These are phyloP conservation scores for Dipodomys stephensi DNA, from an alignment of 2,113 vertebrate species.

Conservation along the genomic window DNA sequence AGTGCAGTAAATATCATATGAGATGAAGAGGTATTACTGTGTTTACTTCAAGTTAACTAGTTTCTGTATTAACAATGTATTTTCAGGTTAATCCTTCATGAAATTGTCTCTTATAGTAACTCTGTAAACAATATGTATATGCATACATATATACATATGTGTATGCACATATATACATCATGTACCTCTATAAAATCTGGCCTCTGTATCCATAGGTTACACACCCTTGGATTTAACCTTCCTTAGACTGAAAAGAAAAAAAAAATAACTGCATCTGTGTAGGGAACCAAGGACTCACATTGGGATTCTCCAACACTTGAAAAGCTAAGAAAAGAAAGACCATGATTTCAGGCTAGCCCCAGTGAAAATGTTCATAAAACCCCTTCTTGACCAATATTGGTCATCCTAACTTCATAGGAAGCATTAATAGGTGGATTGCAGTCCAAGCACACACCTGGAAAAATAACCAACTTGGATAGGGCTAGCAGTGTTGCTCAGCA, in stretches of 20 bases:
- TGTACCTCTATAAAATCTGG: not conserved
- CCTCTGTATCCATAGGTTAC: not conserved
- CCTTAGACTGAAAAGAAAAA: not conserved
- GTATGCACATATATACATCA: not conserved
- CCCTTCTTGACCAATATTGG: too few relatives aligned
- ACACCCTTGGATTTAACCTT: not conserved
- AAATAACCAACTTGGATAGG: too few relatives aligned
- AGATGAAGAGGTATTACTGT: not conserved
- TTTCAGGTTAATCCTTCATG: constrained; percentile 15
- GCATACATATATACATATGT: not conserved
- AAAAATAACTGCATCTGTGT: not conserved
- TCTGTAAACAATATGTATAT: not conserved
- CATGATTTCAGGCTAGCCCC: not conserved
- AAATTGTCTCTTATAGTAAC: not conserved
- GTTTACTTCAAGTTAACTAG: not conserved
- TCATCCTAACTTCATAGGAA: too few relatives aligned
- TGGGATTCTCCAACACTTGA: not conserved
- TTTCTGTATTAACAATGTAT: constrained; percentile 16
- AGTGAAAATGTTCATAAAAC: too few relatives aligned
- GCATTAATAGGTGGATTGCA: too few relatives aligned
- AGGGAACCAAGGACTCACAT: too few relatives aligned
- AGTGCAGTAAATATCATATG: not conserved
- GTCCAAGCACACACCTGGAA: too few relatives aligned
- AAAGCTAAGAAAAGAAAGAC: not conserved
- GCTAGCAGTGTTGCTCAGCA: too few relatives aligned